Evolutionary conservation across 2,888 invertebrate genomes (phyloP).

Genomic region (Serrognathus titanus): DNA sequence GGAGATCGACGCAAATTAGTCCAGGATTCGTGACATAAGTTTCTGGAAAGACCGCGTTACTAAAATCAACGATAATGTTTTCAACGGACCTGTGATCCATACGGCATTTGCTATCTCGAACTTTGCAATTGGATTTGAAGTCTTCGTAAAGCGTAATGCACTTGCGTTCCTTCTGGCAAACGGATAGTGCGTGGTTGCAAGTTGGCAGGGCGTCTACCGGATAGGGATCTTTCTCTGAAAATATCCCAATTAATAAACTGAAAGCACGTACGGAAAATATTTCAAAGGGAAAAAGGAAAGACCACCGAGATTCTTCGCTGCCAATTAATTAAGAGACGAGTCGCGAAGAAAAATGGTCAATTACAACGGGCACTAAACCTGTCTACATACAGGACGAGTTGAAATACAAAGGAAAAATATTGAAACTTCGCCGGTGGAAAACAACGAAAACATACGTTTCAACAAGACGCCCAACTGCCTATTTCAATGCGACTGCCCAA

Average conservation of each 20-base stretch:
- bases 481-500: constrained; percentile 33
- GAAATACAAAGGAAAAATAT: constrained; percentile 33
- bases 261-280: not conserved
- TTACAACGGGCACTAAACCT: constrained; percentile 53
- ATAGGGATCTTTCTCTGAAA: constrained; percentile 84
- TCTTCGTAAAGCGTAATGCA: constrained; percentile 81
- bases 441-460: constrained; percentile 34
- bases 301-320: no score
- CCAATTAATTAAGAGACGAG: no score
- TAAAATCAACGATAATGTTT: not conserved
- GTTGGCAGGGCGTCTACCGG: constrained; percentile 85
- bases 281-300: not conserved
- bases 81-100: constrained; percentile 79
- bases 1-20: constrained; percentile 80
- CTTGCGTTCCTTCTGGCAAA: constrained; percentile 77
- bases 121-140: constrained; percentile 84
- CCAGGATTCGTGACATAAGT: constrained; percentile 84
- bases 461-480: constrained; percentile 32
- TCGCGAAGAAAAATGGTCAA: constrained; percentile 39
- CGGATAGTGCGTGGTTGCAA: constrained; percentile 83
- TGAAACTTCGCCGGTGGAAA: constrained; percentile 28
- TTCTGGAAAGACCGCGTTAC: constrained; percentile 54
- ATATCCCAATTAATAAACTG: constrained; percentile 8
- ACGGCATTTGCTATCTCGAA: constrained; percentile 79
- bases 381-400: constrained; percentile 46